Evolutionary conservation across 2,888 invertebrate species (phyloP).

Genomic region (Ectemnius cavifrons): DNA sequence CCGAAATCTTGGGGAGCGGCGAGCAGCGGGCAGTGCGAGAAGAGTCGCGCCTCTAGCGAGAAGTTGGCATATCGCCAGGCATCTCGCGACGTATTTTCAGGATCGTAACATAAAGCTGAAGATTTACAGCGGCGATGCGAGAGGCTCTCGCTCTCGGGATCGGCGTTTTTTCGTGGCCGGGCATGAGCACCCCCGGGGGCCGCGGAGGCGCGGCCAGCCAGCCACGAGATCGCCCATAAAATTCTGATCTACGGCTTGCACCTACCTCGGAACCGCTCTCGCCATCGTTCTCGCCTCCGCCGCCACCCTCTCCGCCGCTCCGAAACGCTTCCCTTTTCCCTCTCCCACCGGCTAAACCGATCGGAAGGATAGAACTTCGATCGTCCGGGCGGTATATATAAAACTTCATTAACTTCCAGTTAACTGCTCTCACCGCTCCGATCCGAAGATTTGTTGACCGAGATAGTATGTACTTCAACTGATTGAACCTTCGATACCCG

Average conservation of each 20-base stretch:
- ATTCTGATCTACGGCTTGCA: slow-evolving; percentile 55
- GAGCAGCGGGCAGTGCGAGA: neutral
- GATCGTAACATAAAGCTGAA: slow-evolving; percentile 66
- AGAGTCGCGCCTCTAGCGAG: slow-evolving; percentile 2
- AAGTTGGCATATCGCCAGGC: slow-evolving; percentile 60
- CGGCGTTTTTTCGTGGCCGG: slow-evolving; percentile 58
- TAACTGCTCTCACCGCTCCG: too few species aligned
- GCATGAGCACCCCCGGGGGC: slow-evolving; percentile 45
- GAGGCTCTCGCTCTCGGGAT: slow-evolving; percentile 33
- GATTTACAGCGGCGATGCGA: slow-evolving; percentile 64
- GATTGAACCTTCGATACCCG: too few species aligned
- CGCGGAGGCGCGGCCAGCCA: slow-evolving; percentile 27
- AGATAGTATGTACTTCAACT: too few species aligned
- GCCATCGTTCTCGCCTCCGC: slow-evolving; percentile 15
- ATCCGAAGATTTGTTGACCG: neutral
- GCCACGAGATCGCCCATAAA: slow-evolving; percentile 56
- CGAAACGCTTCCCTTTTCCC: neutral
- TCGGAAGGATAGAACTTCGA: too few species aligned
- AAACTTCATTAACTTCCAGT: too few species aligned
- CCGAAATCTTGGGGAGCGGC: slow-evolving; percentile 7
- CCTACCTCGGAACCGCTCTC: slow-evolving; percentile 21
- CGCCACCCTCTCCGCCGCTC: slow-evolving; percentile 32
- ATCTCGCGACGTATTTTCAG: slow-evolving; percentile 63
- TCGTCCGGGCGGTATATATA: too few species aligned
- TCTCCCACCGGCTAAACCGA: too few species aligned